These are phyloP conservation scores for Xenus cinereus DNA, from an alignment of 2,113 vertebrate genomes.

Conservation along the genomic window DNA sequence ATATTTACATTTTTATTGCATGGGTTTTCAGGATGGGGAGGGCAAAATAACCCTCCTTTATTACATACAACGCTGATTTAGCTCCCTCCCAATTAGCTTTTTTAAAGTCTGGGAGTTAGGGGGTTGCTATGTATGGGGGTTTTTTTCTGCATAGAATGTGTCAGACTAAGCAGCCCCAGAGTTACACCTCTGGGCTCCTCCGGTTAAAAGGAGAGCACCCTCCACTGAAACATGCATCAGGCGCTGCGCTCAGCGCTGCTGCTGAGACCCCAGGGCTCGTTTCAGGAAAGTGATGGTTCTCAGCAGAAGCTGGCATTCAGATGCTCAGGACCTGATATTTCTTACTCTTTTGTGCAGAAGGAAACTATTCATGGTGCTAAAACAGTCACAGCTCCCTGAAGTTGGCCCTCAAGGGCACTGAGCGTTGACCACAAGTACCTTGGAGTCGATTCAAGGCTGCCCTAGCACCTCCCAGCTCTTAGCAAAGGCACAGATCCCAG, in stretches of 20 bases:
- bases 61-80: not conserved
- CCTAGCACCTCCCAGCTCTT: not conserved
- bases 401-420: not conserved
- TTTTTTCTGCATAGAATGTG: not conserved
- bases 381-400: not conserved
- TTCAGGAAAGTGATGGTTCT: fast-evolving
- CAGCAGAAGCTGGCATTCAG: not conserved
- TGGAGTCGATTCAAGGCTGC: not conserved
- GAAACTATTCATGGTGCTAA: not conserved
- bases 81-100: not conserved
- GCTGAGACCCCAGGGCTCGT: not conserved
- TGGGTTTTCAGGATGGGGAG: conserved; percentile 4
- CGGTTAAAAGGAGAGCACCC: not conserved
- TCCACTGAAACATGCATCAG: fast-evolving
- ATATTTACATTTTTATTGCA: conserved; percentile 33
- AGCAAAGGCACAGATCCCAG: fast-evolving
- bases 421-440: not conserved
- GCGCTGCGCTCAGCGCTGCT: not conserved
- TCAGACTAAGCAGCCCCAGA: not conserved
- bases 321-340: not conserved
- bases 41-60: not conserved
- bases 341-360: not conserved
- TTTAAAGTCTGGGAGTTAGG: not conserved
- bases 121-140: not conserved
- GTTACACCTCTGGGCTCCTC: not conserved